phyloP scores from a whole-genome alignment of 2,888 invertebrate species.

The Lycia hirtaria region DNA sequence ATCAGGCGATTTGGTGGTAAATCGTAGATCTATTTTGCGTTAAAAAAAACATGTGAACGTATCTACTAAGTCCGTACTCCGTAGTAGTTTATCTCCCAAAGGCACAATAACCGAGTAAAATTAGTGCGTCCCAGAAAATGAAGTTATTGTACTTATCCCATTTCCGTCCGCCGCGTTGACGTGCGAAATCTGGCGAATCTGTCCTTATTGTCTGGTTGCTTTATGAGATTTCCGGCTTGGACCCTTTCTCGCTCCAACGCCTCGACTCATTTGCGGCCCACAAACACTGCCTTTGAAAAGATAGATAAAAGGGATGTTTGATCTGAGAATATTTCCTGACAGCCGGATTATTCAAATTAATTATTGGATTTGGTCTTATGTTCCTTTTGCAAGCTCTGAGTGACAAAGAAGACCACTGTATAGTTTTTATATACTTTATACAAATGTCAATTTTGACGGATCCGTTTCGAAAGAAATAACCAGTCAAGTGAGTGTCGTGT shows the following conservation, averaged over 20 bases:
- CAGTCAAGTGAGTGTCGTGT: no score
- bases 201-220: slow-evolving; percentile 21
- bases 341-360: slow-evolving; percentile 15
- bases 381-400: neutral
- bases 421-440: no score
- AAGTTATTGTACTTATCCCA: neutral
- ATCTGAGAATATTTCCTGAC: slow-evolving; percentile 5
- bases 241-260: slow-evolving; percentile 18
- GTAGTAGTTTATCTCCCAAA: neutral
- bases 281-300: slow-evolving; percentile 20
- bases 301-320: slow-evolving; percentile 18
- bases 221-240: slow-evolving; percentile 26
- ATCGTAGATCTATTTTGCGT: no score
- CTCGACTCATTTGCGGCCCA: slow-evolving; percentile 21
- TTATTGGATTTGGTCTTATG: neutral
- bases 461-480: no score
- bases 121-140: neutral
- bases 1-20: no score
- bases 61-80: no score
- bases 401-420: neutral
- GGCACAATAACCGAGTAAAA: no score
- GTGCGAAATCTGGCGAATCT: neutral
- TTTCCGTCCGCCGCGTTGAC: slow-evolving; percentile 20
- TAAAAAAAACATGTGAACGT: no score
- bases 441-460: no score